Evolutionary conservation across 2,797 vertebrate species (phyloP), one percentile per base, ranked within the genome.

Genomic region (Cercopithecus hamlyni): DNA sequence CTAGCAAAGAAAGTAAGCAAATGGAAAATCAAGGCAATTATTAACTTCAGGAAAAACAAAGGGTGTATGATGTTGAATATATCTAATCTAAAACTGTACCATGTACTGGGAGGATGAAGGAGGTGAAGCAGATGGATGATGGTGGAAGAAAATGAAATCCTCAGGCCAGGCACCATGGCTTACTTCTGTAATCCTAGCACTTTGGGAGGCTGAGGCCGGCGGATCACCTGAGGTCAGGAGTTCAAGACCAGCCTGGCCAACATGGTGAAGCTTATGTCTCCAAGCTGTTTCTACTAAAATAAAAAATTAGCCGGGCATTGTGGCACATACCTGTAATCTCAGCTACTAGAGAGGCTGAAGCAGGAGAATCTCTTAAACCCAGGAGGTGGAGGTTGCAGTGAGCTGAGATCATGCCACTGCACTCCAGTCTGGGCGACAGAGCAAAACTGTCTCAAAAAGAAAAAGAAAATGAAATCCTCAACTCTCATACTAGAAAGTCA

Each of bases 401-500:
- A 67, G 61, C 61, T 7, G 33, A 67, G 33, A n/a, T 67, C 33
- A 67, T 7, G 4, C 30, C 61, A 67, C 30, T 67, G 61, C 15
- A 19, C 33, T 67, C 33, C 33, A 67, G 61, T 33, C 61, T 67
- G 61, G 61, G 61, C 0, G 0, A 67, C 7, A 67, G 33, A 67
- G 17, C 61, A 19, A n/a, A 67, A n/a, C 61, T 67, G 15, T 67
- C 61, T 67, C 61, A n/a, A n/a, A 67, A 67, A 67, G 33, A 67
- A 67, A 67, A 80, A 52, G 48, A 55, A 97, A 91, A 94, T 2
- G 13, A 83, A 92, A 87, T 67, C 86, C n/a, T 87, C 48, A 58
- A 27, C 33, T 92, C 48, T 12, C n/a, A 15, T n/a, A 55, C 67
- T n/a, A 79, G 58, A 67, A 89, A 93, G 43, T n/a, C 39, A 58